Evolutionary conservation across 2,888 invertebrate species (phyloP), one percentile per base, ranked within the genome.

Genomic region (Drosophila colorata): DNA sequence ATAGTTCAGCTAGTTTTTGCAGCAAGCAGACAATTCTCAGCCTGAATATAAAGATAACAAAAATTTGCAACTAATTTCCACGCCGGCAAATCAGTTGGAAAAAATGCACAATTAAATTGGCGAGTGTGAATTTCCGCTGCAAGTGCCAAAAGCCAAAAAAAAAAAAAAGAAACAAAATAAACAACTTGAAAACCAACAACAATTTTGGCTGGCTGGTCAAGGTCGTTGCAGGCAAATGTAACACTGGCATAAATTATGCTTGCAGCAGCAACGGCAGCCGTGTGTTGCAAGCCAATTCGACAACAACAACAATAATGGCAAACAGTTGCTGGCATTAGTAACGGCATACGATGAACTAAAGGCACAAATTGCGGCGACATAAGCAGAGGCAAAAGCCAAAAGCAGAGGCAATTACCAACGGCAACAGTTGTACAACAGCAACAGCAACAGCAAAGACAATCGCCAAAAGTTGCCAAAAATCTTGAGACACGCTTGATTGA

Each of bases 211-310:
- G 58, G 56, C 64, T 71, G 74, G 72, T 84, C 82, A 87, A 86
- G 86, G 86, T 88, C 86, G 83, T 75, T 71, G 78, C 82, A 69
- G 77, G 72, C 86, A 83, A 84, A 81, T 82, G 87, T 83, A 84
- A 87, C 78, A 80, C 72, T 79, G 64, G 79, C 89, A 87, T 80
- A 84, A 82, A 87, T 80, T 89, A 83, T 86, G 88, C 75, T 86
- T 53, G 52, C 66, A 25, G 58, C 52, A 31, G 23, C 43, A 23
- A 16, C 38, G 20, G 48, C 68, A 28, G 16, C 31, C 53, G 53
- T 64, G 55, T 67, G 74, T 63, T 70, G 74, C 74, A 75, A 71
- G 69, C 44, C 40, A 51, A 69, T 28, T 52, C 47, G 52, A 31
- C 65, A 63, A n/a, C 41, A 61, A 47, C 43, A 53, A 13, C 53